Conservation (phyloP, 2,113 vertebrate species). For the Gobiocypris rarus region DNA sequence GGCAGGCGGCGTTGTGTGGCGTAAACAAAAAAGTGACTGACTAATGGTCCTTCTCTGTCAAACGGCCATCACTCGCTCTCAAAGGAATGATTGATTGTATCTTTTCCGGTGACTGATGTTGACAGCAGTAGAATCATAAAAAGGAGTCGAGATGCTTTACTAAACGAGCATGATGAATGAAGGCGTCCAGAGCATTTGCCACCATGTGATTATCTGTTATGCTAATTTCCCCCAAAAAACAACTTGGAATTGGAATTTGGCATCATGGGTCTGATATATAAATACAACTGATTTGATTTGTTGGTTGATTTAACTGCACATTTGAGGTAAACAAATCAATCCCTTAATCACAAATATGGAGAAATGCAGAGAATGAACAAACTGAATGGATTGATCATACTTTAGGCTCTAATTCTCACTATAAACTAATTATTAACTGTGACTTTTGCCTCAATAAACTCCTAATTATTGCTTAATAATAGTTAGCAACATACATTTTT, state of each 20-base stretch:
- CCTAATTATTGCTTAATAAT: too few relatives aligned
- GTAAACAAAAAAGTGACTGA: constrained; percentile 51
- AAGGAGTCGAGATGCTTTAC: constrained; percentile 62
- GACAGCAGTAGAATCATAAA: constrained; percentile 72
- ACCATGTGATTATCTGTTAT: not conserved
- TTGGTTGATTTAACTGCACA: not conserved
- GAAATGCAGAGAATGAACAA: not conserved
- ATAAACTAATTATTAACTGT: too few relatives aligned
- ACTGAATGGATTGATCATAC: not conserved
- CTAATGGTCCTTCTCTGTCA: constrained; percentile 54
- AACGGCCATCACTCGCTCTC: constrained; percentile 41
- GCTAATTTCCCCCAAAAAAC: not conserved
- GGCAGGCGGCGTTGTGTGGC: constrained; percentile 33
- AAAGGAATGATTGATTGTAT: constrained; percentile 75
- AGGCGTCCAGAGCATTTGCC: constrained; percentile 46
- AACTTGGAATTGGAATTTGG: not conserved
- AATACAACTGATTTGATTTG: constrained; percentile 10
- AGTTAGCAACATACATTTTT: too few relatives aligned
- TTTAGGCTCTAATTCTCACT: too few relatives aligned
- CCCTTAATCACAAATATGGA: not conserved
- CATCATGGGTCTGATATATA: not conserved
- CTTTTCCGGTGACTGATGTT: constrained; percentile 71
- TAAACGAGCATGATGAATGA: constrained; percentile 44
- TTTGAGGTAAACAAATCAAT: not conserved
- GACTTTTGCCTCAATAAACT: too few relatives aligned